Evolutionary conservation across 2,113 vertebrate genomes (phyloP).

Genomic region (Asarcornis scutulata): DNA sequence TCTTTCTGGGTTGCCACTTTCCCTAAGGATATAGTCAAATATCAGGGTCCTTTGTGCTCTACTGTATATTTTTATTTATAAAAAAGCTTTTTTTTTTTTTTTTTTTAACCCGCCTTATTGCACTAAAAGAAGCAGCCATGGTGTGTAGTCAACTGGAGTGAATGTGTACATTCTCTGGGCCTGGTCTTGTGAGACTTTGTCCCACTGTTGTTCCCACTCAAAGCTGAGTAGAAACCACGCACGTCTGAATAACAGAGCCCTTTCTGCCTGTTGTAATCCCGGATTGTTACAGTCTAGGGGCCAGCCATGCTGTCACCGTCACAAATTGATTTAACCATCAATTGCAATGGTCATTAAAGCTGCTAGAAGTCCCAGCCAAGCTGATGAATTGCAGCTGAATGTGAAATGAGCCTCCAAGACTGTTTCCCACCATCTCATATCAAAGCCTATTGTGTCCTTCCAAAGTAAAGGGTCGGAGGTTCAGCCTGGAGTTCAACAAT

Average conservation of each 20-base stretch:
- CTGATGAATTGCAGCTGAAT: conserved; percentile 88
- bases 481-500: conserved; percentile 88
- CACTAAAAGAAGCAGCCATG: conserved; percentile 44
- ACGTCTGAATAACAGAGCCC: conserved; percentile 81
- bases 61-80: conserved; percentile 75
- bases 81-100: conserved; percentile 52
- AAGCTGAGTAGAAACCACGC: conserved; percentile 71
- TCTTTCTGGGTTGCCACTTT: conserved; percentile 71
- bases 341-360: conserved; percentile 89
- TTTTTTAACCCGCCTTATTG: not conserved
- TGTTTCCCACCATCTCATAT: conserved; percentile 92
- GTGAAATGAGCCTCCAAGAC: conserved; percentile 84
- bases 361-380: conserved; percentile 82
- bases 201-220: conserved; percentile 78
- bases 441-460: conserved; percentile 93
- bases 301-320: conserved; percentile 91
- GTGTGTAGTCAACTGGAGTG: conserved; percentile 75
- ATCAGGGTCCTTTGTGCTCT: conserved; percentile 72
- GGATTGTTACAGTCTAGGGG: conserved; percentile 89
- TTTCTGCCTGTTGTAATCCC: conserved; percentile 87
- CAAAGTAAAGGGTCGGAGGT: conserved; percentile 88
- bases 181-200: conserved; percentile 75
- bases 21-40: conserved; percentile 70
- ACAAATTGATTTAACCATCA: conserved; percentile 97
- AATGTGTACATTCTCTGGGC: conserved; percentile 74